phyloP scores from a whole-genome alignment of 2,113 vertebrate genomes.

The Embiotoca jacksoni region DNA sequence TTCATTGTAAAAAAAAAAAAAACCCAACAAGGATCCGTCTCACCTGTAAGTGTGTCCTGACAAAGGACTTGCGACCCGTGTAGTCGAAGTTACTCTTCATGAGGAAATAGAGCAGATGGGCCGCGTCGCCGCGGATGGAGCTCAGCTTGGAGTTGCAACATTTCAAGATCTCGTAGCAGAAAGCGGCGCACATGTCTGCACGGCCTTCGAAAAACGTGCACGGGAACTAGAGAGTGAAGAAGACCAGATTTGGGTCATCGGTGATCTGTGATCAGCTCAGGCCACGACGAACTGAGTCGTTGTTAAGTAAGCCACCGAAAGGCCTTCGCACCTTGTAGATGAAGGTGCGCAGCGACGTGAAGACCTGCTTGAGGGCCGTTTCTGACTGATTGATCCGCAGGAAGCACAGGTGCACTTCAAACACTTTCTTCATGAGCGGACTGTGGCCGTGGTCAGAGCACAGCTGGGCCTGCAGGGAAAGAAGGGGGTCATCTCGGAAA shows the following conservation, averaged over 20 bases:
- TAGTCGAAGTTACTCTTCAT: conserved; percentile 99
- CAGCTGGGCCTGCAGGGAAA: conserved; percentile 89
- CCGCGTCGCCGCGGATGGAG: conserved; percentile 94
- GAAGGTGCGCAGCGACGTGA: conserved; percentile 92
- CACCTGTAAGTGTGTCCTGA: conserved; percentile 96
- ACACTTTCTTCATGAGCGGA: conserved; percentile 98
- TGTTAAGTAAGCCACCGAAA: neutral
- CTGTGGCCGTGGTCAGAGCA: conserved; percentile 95
- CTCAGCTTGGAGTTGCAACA: conserved; percentile 98
- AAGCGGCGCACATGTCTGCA: conserved; percentile 96
- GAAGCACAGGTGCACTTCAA: conserved; percentile 96
- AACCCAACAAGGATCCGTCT: conserved; percentile 4
- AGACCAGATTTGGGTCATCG: neutral
- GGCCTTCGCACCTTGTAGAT: conserved; percentile 93
- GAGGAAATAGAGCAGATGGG: conserved; percentile 96
- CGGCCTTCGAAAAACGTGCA: conserved; percentile 97
- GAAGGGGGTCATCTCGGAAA: neutral
- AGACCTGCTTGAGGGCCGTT: conserved; percentile 94
- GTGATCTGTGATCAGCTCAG: no score
- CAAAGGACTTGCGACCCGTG: conserved; percentile 96
- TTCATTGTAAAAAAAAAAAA: neutral
- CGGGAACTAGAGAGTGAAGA: conserved; percentile 87
- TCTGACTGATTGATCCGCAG: conserved; percentile 98
- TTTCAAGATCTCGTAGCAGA: conserved; percentile 98
- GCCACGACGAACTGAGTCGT: neutral